Base-by-base conservation (phyloP, 2,797 vertebrate species). In the Oreortyx pictus region DNA sequence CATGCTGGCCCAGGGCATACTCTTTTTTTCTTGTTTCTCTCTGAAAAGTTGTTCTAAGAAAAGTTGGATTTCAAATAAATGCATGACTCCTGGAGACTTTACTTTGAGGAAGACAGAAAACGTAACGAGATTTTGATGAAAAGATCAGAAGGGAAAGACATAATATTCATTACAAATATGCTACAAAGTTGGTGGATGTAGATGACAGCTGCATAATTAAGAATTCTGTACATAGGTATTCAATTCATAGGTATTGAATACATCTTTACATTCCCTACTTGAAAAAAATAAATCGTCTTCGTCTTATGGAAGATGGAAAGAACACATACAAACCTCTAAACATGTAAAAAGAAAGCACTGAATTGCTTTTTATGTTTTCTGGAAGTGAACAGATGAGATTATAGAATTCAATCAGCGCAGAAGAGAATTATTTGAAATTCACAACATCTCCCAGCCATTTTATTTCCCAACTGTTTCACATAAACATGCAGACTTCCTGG, bases 71-170 rank as follows among this genome's bases (percentile, higher is more conserved):
- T 67, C 31, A 64, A 92, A 79, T 46, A 68, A 79, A 49, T 6
- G 31, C 29, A 20, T 23, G 60, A 54, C 29, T 75, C 3, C 54
- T 56, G 22, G 11, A 82, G 20, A 9, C 73, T 35, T 43, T 11
- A n/a, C 22, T 78, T 83, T 31, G 35, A 64, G 17, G 39, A 86
- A 74, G 88, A 70, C 6, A 66, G 54, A 14, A 13, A 29, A 14
- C 2, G 6, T 35, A 49, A 27, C 22, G 76, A 71, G 24, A 31
- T 79, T 84, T 84, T 64, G 7, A 56, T 71, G 2, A 82, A 83
- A 86, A 73, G 1, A 75, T 79, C 66, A 62, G 74, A 89, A 91
- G 33, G 37, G 22, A 86, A 91, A 76, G n/a, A 86, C 83, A 76
- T 49, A 62, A 8, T 49, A 7, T 70, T 83, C 13, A 29, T 64